phyloP scores from a whole-genome alignment of 2,113 vertebrate species.

The Platysternon megacephalum region DNA sequence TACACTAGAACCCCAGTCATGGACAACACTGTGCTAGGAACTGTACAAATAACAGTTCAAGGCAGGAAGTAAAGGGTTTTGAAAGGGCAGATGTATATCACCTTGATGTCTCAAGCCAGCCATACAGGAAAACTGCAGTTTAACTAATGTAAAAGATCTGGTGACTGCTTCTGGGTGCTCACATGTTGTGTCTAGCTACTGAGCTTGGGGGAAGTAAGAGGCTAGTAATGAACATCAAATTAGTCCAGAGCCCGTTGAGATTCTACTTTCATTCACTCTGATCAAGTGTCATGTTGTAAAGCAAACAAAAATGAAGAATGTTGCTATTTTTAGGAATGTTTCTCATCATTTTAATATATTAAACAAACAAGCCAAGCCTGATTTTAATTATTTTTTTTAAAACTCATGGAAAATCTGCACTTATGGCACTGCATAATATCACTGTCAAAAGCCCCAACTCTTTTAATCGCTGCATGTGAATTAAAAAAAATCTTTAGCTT shows the following conservation, averaged over 20 bases:
- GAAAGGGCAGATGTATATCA: slow-evolving; percentile 5
- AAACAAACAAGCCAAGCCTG: neutral
- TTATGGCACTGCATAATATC: slow-evolving; percentile 44
- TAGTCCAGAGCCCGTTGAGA: slow-evolving; percentile 8
- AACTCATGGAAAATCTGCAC: slow-evolving; percentile 26
- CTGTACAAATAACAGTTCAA: neutral
- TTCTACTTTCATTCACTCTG: slow-evolving; percentile 51
- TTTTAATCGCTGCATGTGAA: slow-evolving; percentile 54
- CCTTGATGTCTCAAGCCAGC: neutral
- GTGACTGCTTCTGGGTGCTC: slow-evolving; percentile 37
- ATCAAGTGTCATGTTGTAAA: slow-evolving; percentile 36
- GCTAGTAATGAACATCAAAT: slow-evolving; percentile 39
- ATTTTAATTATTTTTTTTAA: slow-evolving; percentile 59
- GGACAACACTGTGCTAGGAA: neutral
- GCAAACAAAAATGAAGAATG: slow-evolving; percentile 48
- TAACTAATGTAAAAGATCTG: slow-evolving; percentile 44
- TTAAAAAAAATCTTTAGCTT: slow-evolving; percentile 52
- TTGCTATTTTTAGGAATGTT: slow-evolving; percentile 31
- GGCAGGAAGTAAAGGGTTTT: neutral
- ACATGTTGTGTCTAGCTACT: neutral
- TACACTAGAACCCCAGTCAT: neutral
- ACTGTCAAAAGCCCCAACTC: slow-evolving; percentile 46
- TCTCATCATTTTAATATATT: slow-evolving; percentile 45
- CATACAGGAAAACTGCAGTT: neutral
- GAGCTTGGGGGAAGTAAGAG: slow-evolving; percentile 14